These are phyloP conservation scores for Grammomys surdaster DNA, from an alignment of 2,113 vertebrate genomes.

Conservation along the genomic window DNA sequence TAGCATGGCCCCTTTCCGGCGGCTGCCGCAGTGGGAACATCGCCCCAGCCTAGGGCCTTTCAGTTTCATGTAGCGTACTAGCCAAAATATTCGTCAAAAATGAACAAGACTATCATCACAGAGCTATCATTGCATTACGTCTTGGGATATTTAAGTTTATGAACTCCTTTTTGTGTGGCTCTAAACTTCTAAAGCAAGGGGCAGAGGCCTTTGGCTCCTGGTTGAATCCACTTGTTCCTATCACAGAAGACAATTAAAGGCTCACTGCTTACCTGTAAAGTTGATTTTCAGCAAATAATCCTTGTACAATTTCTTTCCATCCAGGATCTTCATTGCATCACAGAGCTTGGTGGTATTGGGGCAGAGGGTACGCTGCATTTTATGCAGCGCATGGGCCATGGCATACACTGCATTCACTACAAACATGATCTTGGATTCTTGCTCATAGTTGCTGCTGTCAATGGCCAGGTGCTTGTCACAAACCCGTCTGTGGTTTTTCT, in stretches of 20 bases:
- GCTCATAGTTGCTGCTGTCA: conserved; percentile 94
- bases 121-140: no score
- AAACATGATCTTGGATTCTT: conserved; percentile 99
- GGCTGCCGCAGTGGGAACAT: background rate
- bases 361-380: conserved; percentile 96
- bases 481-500: conserved; percentile 83
- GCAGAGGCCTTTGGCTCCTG: background rate
- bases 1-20: background rate
- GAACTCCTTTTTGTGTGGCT: background rate
- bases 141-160: background rate
- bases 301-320: conserved; percentile 95
- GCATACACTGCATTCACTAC: conserved; percentile 98
- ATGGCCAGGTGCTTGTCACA: conserved; percentile 93
- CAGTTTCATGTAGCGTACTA: background rate
- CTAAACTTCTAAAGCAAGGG: background rate
- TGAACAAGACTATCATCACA: background rate
- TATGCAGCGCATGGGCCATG: conserved; percentile 96
- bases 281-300: conserved; percentile 98
- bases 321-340: conserved; percentile 95
- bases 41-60: background rate
- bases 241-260: background rate
- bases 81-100: conserved; percentile 53
- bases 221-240: background rate
- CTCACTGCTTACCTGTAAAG: conserved; percentile 93
- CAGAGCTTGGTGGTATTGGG: conserved; percentile 96